Evolutionary conservation across 2,113 vertebrate species (phyloP).

Genomic region (Datnioides undecimradiatus): DNA sequence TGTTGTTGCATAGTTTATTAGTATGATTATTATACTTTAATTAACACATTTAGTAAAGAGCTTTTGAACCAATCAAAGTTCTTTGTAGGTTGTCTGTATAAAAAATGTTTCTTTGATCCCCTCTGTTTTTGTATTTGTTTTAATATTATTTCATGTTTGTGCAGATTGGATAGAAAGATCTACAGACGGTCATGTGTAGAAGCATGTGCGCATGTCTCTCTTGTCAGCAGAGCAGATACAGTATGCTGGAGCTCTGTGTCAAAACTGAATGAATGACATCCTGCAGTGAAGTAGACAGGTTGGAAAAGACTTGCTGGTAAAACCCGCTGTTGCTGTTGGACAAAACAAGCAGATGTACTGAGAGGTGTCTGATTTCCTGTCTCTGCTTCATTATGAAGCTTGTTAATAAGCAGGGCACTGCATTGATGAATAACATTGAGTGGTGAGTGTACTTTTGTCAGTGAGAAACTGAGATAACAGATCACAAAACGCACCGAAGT

Average conservation of each 20-base stretch:
- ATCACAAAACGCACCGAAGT: constrained; percentile 10
- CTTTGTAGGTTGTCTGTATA: neutral
- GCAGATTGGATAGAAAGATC: neutral
- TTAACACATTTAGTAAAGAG: neutral
- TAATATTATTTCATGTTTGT: neutral
- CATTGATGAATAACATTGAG: constrained; percentile 9
- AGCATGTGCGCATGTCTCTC: neutral
- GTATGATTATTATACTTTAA: neutral
- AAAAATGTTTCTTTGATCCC: neutral
- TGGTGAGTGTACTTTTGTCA: neutral
- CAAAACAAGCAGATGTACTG: neutral
- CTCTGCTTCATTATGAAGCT: neutral
- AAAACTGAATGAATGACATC: neutral
- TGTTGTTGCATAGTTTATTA: neutral
- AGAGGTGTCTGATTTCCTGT: constrained; percentile 4
- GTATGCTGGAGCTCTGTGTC: neutral
- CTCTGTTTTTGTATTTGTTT: neutral
- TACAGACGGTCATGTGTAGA: neutral
- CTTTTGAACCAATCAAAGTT: neutral
- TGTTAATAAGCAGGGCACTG: neutral
- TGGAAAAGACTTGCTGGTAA: neutral
- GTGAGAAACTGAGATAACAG: constrained; percentile 23
- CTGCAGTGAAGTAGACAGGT: neutral
- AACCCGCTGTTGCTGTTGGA: neutral
- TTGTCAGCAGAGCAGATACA: neutral